These are phyloP conservation scores for Drosophila kikkawai DNA, from an alignment of 1,140 invertebrate species.

Conservation along the genomic window DNA sequence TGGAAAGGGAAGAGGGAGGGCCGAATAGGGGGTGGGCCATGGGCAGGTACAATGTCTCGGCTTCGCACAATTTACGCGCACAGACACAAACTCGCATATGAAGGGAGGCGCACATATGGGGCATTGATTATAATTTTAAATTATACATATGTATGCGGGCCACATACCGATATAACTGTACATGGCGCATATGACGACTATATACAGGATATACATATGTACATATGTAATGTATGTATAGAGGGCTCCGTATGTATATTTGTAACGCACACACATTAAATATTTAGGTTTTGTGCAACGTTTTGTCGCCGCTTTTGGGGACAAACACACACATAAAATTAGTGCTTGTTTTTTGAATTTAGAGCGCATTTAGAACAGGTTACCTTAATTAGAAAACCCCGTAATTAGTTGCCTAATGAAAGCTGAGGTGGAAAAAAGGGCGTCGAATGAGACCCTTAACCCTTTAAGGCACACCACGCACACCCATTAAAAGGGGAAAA, in stretches of 20 bases:
- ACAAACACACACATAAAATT: conserved; percentile 56
- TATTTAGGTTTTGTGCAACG: conserved; percentile 74
- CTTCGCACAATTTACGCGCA: conserved; percentile 71
- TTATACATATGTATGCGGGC: conserved; percentile 58
- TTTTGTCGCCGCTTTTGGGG: conserved; percentile 62
- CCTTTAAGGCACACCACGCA: conserved; percentile 24
- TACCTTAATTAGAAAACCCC: conserved; percentile 41
- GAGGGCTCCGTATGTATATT: conserved; percentile 15
- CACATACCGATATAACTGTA: conserved; percentile 50
- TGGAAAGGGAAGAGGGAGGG: not conserved
- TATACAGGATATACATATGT: conserved; percentile 38
- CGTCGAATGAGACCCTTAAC: conserved; percentile 32
- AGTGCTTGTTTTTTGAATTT: conserved; percentile 59
- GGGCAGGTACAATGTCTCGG: conserved; percentile 76
- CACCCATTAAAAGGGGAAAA: conserved; percentile 43
- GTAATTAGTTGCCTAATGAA: conserved; percentile 41
- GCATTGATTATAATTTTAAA: conserved; percentile 83
- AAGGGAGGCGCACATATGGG: conserved; percentile 61
- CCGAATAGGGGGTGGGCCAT: conserved; percentile 2
- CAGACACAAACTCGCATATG: conserved; percentile 42
- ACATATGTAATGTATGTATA: conserved; percentile 9
- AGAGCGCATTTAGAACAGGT: conserved; percentile 42
- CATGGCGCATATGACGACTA: conserved; percentile 44
- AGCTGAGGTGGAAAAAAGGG: conserved; percentile 5
- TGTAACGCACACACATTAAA: conserved; percentile 58